Percentiles rank a stretch among this genome's conserved stretches.
Conservation (phyloP, 2,113 vertebrate species). For the human (Homo sapiens) region DNA sequence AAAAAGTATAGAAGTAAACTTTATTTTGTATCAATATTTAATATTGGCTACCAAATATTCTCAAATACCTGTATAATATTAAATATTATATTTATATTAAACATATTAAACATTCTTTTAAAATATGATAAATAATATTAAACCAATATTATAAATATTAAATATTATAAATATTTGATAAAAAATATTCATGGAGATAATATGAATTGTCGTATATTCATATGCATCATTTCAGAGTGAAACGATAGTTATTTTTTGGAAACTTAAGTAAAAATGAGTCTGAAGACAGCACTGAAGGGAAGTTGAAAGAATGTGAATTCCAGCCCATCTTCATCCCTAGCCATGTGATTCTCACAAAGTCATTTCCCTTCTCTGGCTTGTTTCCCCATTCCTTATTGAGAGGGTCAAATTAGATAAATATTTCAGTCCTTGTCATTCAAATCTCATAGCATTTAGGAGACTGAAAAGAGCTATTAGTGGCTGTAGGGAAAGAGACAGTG, state of each 20-base stretch:
- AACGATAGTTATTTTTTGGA: neutral
- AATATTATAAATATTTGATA: neutral
- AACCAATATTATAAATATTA: too few relatives aligned
- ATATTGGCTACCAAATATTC: neutral
- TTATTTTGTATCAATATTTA: constrained; percentile 14
- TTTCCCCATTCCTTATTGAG: constrained; percentile 10
- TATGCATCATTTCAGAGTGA: neutral
- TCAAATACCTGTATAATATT: too few relatives aligned
- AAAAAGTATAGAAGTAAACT: neutral
- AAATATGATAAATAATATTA: too few relatives aligned
- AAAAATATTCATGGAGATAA: neutral
- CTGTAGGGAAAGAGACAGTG: neutral
- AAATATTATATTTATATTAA: too few relatives aligned
- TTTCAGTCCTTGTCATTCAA: neutral
- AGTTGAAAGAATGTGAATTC: neutral
- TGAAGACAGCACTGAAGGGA: neutral
- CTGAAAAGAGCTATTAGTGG: neutral
- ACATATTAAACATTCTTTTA: too few relatives aligned
- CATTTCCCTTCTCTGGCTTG: neutral
- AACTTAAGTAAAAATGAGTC: neutral
- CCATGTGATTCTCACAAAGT: neutral
- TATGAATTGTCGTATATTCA: neutral
- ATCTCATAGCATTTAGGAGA: neutral
- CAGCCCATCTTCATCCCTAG: neutral
- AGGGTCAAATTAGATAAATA: neutral